These are phyloP conservation scores for Sinelater perroti DNA, from an alignment of 2,888 invertebrate species.

Conservation along the genomic window DNA sequence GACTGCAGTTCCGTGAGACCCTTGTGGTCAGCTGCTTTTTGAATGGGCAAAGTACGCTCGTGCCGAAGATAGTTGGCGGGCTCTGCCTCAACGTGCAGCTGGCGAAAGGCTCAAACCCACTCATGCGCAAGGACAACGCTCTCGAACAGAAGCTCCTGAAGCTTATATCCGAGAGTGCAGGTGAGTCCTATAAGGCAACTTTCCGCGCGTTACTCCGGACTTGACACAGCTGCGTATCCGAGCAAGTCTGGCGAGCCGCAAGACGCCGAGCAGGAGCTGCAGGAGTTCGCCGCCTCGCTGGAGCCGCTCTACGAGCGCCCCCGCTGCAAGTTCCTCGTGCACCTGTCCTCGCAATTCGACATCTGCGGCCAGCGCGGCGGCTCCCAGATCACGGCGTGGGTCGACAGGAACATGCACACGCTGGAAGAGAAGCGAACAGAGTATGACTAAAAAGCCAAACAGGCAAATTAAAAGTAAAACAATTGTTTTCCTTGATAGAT, in stretches of 20 bases:
- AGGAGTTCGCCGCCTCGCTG: conserved; percentile 10
- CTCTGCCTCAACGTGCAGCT: conserved; percentile 62
- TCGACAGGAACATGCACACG: conserved; percentile 69
- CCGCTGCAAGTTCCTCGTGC: conserved; percentile 66
- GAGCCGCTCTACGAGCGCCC: conserved; percentile 49
- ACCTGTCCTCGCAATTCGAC: conserved; percentile 68
- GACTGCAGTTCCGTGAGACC: conserved; percentile 66
- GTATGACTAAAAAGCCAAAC: conserved; percentile 47
- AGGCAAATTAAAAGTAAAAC: background rate
- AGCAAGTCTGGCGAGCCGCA: conserved; percentile 5
- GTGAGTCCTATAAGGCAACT: no score
- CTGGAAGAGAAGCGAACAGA: conserved; percentile 71
- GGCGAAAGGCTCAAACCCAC: conserved; percentile 52
- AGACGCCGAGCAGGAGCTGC: conserved; percentile 16
- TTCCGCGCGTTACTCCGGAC: no score
- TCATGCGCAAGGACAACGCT: conserved; percentile 38
- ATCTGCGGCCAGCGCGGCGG: conserved; percentile 67
- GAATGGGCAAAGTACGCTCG: conserved; percentile 31
- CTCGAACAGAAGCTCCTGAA: conserved; percentile 48
- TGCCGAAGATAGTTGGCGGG: conserved; percentile 51
- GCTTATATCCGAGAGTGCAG: no score
- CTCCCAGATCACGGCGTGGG: conserved; percentile 68
- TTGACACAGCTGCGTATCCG: no score
- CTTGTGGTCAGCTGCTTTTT: conserved; percentile 65
- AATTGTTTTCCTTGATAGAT: conserved; percentile 38